Evolutionary conservation across 37 sponge, comb jelly and placozoan species (phyloP).

Genomic region (Ephydatia muelleri): DNA sequence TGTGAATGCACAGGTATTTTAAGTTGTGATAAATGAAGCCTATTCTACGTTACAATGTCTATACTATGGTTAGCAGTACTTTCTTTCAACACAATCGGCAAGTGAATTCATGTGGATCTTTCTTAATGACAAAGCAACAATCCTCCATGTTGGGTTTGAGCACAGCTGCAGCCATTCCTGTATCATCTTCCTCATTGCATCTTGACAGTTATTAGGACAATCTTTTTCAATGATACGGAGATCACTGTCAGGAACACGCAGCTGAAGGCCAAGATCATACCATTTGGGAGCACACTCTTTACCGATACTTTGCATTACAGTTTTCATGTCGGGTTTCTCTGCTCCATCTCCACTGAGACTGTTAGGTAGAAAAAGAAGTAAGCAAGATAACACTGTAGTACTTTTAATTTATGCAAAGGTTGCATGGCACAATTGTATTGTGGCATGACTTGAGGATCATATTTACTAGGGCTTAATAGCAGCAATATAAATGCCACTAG

Average conservation of each 20-base stretch:
- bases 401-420: no score
- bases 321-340: conserved; percentile 4
- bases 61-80: no score
- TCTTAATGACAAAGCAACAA: not conserved
- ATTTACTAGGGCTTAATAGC: no score
- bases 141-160: not conserved
- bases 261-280: not conserved
- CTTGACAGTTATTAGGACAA: not conserved
- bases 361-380: not conserved
- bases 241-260: not conserved
- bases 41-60: no score
- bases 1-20: no score
- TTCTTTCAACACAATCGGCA: not conserved
- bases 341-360: not conserved
- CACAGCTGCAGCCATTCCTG: not conserved
- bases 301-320: not conserved
- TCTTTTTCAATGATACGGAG: not conserved
- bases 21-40: no score
- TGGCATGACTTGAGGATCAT: no score
- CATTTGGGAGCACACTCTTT: not conserved
- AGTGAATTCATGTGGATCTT: not conserved
- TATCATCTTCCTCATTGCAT: not conserved
- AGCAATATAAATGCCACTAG: no score
- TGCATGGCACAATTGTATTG: no score
- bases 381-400: not conserved